Evolutionary conservation across 2,888 invertebrate species (phyloP).

Genomic region (Ferdinandea cuprea): DNA sequence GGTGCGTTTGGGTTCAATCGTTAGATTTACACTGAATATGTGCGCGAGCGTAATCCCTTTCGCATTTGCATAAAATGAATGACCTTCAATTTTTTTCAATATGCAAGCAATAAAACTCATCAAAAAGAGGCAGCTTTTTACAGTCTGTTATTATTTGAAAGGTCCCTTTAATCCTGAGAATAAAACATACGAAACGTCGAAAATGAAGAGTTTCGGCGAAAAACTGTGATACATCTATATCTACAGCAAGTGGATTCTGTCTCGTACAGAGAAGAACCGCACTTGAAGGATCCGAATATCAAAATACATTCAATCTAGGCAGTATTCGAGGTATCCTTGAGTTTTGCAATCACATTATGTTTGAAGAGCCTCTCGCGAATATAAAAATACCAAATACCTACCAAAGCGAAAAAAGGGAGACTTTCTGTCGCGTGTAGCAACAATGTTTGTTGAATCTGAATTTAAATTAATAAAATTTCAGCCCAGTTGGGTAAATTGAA

Average conservation of each 20-base stretch:
- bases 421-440: background rate
- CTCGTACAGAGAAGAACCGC: background rate
- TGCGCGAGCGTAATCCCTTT: slow-evolving; percentile 10
- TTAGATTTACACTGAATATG: slow-evolving; percentile 14
- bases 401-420: background rate
- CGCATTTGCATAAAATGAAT: slow-evolving; percentile 54
- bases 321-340: slow-evolving; percentile 39
- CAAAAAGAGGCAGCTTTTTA: slow-evolving; percentile 57
- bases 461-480: slow-evolving; percentile 41
- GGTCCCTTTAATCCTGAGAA: slow-evolving; percentile 19
- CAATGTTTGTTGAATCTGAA: slow-evolving; percentile 14
- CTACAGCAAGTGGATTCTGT: background rate
- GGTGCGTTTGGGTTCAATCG: slow-evolving; percentile 6
- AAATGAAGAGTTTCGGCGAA: background rate
- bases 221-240: background rate
- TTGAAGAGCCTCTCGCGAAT: slow-evolving; percentile 10
- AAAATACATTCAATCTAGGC: slow-evolving; percentile 29
- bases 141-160: slow-evolving; percentile 27
- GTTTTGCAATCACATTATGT: slow-evolving; percentile 51
- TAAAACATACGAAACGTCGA: background rate
- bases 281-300: slow-evolving; percentile 35
- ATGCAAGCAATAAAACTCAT: slow-evolving; percentile 63
- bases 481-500: slow-evolving; percentile 4
- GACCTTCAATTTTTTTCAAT: slow-evolving; percentile 62
- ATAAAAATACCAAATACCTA: background rate